A percentile compares a stretch with the other conserved stretches of the same genome.
Conservation (phyloP, 2,888 invertebrate genomes). For the Caenorhabditis sinica region DNA sequence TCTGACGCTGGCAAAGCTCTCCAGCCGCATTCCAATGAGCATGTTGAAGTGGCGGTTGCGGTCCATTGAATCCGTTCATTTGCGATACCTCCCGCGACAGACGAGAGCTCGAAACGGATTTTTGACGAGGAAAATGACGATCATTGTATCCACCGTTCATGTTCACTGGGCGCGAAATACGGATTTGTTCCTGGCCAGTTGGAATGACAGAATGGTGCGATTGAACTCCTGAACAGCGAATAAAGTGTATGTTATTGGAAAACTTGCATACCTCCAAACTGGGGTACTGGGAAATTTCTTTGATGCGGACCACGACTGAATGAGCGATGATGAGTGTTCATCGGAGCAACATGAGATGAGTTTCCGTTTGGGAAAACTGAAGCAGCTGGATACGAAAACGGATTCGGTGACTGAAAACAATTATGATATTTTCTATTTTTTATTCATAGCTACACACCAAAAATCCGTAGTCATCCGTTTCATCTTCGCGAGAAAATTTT, state of each 20-base stretch:
- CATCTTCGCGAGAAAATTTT: constrained; percentile 13
- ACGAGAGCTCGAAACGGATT: constrained; percentile 2
- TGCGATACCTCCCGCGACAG: constrained; percentile 14
- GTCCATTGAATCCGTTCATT: neutral
- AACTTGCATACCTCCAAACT: constrained; percentile 19
- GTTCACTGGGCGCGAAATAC: constrained; percentile 8
- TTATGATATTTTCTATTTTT: too few species aligned
- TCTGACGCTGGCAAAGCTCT: constrained; percentile 55
- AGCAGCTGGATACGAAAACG: constrained; percentile 13
- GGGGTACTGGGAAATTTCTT: neutral
- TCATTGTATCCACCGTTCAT: constrained; percentile 5
- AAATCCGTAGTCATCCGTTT: constrained; percentile 39
- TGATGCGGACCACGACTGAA: constrained; percentile 36
- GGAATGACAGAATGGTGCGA: neutral
- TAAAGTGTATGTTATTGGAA: neutral
- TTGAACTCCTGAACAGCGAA: constrained; percentile 6
- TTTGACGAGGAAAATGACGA: neutral
- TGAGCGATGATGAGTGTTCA: constrained; percentile 29
- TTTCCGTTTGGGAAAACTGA: constrained; percentile 4
- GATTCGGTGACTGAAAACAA: constrained; percentile 40
- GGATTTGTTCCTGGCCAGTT: constrained; percentile 11
- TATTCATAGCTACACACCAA: constrained; percentile 4
- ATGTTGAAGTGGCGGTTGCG: constrained; percentile 25
- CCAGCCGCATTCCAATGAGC: constrained; percentile 52
- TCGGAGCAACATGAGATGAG: neutral